phyloP scores from a whole-genome alignment of 2,888 invertebrate genomes.

The Melanophora roralis region DNA sequence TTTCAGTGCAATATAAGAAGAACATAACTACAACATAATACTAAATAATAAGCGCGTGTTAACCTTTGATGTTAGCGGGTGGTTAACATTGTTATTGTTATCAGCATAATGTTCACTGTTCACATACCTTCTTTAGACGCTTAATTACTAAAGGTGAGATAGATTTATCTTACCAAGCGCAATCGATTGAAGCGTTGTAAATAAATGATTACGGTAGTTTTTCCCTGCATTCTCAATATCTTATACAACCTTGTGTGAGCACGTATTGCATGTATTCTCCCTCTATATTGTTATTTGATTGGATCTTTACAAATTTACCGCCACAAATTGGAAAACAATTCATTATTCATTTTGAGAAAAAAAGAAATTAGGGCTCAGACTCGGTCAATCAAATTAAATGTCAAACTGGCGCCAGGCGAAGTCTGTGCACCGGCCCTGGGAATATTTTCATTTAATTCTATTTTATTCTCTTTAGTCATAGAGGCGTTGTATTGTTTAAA shows the following conservation, averaged over 20 bases:
- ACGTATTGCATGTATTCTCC: background rate
- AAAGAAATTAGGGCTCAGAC: slow-evolving; percentile 57
- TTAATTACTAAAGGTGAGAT: slow-evolving; percentile 50
- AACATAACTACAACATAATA: background rate
- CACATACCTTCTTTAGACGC: background rate
- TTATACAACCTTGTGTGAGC: background rate
- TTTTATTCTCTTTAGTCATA: background rate
- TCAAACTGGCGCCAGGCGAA: slow-evolving; percentile 58
- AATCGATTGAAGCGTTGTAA: slow-evolving; percentile 8
- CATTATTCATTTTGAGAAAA: slow-evolving; percentile 69
- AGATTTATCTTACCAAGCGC: slow-evolving; percentile 48
- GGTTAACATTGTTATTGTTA: slow-evolving; percentile 38
- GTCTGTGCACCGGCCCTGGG: slow-evolving; percentile 38
- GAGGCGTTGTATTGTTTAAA: slow-evolving; percentile 24
- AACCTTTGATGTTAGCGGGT: slow-evolving; percentile 63
- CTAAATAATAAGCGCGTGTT: slow-evolving; percentile 54
- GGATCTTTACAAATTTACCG: slow-evolving; percentile 60
- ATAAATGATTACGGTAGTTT: slow-evolving; percentile 56
- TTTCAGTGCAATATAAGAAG: background rate
- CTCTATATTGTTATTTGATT: slow-evolving; percentile 46
- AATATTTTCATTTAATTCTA: slow-evolving; percentile 21
- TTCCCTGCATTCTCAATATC: background rate
- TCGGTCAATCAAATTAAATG: slow-evolving; percentile 60
- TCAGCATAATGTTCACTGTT: background rate
- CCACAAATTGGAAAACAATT: slow-evolving; percentile 71